phyloP scores from a whole-genome alignment of 2,888 invertebrate genomes.

The Meandrusa payeni region DNA sequence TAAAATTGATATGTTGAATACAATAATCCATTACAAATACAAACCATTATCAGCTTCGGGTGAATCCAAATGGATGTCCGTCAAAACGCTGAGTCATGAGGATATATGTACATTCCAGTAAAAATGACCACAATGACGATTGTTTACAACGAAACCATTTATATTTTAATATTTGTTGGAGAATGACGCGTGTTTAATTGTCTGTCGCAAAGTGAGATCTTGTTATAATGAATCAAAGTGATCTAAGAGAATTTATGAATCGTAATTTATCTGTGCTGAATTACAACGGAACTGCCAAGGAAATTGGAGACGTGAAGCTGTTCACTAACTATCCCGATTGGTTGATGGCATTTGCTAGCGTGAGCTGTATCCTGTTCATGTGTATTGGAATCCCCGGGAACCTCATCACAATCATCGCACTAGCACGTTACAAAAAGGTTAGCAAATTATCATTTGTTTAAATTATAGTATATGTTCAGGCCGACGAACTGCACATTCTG shows the following conservation, averaged over 20 bases:
- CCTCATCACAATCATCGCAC: slow-evolving; percentile 87
- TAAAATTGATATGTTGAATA: slow-evolving; percentile 9
- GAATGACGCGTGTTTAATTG: slow-evolving; percentile 38
- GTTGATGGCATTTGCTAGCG: slow-evolving; percentile 84
- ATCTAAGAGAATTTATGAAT: slow-evolving; percentile 17
- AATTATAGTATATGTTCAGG: too few relatives aligned
- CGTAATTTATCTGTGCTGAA: slow-evolving; percentile 22
- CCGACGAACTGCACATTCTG: too few relatives aligned
- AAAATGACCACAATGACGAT: slow-evolving; percentile 37
- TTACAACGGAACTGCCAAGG: slow-evolving; percentile 41
- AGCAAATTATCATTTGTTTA: slow-evolving; percentile 38
- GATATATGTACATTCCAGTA: slow-evolving; percentile 51
- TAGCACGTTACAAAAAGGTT: slow-evolving; percentile 88
- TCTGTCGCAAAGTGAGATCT: slow-evolving; percentile 38
- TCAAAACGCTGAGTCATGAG: slow-evolving; percentile 61
- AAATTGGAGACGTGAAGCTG: slow-evolving; percentile 64
- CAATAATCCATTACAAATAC: slow-evolving; percentile 26
- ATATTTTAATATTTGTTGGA: slow-evolving; percentile 45
- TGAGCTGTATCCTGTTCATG: slow-evolving; percentile 87
- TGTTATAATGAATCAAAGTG: slow-evolving; percentile 28
- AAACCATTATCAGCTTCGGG: slow-evolving; percentile 43
- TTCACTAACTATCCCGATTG: slow-evolving; percentile 85
- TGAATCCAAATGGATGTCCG: slow-evolving; percentile 43
- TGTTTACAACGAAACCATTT: slow-evolving; percentile 50
- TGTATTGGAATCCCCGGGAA: slow-evolving; percentile 90